Percentiles rank a stretch among this genome's conserved stretches.
Conservation (phyloP, 1,140 invertebrate species). For the Laodelphax striatellus region DNA sequence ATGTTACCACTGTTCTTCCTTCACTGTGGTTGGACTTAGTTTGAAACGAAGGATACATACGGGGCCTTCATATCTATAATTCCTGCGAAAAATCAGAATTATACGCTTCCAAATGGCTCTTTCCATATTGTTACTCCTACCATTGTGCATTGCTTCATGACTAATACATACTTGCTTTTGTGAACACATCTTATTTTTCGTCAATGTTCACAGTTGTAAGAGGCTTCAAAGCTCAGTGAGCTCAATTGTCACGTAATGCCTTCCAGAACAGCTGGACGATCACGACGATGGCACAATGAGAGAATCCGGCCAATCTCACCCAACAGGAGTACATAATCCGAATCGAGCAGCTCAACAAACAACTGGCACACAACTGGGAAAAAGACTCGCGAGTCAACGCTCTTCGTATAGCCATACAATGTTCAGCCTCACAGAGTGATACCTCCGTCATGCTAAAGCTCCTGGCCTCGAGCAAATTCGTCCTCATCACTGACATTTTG, state of each 20-base stretch:
- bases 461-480: slow-evolving; percentile 97
- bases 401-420: slow-evolving; percentile 91
- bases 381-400: slow-evolving; percentile 90
- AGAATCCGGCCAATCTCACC: slow-evolving; percentile 77
- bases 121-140: too few relatives aligned
- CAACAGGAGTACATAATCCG: slow-evolving; percentile 84
- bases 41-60: too few relatives aligned
- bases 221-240: slow-evolving; percentile 60
- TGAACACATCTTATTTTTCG: not conserved
- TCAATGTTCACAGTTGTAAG: slow-evolving; percentile 51
- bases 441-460: slow-evolving; percentile 81
- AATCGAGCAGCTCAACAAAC: slow-evolving; percentile 82
- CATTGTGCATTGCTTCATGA: too few relatives aligned
- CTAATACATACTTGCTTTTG: too few relatives aligned
- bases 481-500: slow-evolving; percentile 91
- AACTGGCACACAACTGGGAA: slow-evolving; percentile 81
- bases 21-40: too few relatives aligned
- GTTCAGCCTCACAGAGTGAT: slow-evolving; percentile 83
- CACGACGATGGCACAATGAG: slow-evolving; percentile 81
- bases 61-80: too few relatives aligned
- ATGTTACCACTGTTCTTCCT: too few relatives aligned
- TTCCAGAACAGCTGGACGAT: slow-evolving; percentile 91
- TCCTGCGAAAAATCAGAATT: too few relatives aligned
- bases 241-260: slow-evolving; percentile 80
- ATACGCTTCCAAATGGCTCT: too few relatives aligned